These are phyloP conservation scores for Ceratosolen solmsi DNA, from an alignment of 1,140 invertebrate species.

Conservation along the genomic window DNA sequence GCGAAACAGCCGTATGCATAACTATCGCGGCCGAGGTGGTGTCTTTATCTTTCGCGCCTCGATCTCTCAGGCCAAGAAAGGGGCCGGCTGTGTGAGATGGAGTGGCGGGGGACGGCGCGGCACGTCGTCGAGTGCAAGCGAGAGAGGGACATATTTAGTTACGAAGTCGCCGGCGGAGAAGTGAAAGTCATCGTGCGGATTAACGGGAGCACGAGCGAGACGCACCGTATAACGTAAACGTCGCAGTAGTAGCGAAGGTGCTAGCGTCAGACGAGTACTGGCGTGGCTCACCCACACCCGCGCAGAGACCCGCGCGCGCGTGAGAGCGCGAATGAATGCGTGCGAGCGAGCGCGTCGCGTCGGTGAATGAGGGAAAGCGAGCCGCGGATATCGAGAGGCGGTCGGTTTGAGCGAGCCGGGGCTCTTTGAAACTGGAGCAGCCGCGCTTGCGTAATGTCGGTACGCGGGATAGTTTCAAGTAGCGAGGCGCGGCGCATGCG, in stretches of 20 bases:
- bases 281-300: no score
- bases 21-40: not conserved
- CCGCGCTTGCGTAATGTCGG: constrained; percentile 52
- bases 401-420: not conserved
- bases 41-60: not conserved
- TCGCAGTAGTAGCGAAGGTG: constrained; percentile 9
- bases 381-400: constrained; percentile 42
- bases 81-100: not conserved
- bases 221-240: not conserved
- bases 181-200: constrained; percentile 50
- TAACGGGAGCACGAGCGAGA: constrained; percentile 37
- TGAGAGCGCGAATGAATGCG: not conserved
- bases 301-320: not conserved
- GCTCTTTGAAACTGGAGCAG: constrained; percentile 54
- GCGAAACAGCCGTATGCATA: not conserved
- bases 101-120: not conserved
- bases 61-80: not conserved
- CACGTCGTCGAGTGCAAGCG: not conserved
- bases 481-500: not conserved
- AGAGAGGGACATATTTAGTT: not conserved
- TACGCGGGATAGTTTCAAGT: constrained; percentile 34
- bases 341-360: not conserved
- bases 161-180: constrained; percentile 32
- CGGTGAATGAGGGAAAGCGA: constrained; percentile 57
- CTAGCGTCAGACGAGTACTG: constrained; percentile 22